phyloP scores from a whole-genome alignment of 2,888 invertebrate species.

The Hydraecia micacea region DNA sequence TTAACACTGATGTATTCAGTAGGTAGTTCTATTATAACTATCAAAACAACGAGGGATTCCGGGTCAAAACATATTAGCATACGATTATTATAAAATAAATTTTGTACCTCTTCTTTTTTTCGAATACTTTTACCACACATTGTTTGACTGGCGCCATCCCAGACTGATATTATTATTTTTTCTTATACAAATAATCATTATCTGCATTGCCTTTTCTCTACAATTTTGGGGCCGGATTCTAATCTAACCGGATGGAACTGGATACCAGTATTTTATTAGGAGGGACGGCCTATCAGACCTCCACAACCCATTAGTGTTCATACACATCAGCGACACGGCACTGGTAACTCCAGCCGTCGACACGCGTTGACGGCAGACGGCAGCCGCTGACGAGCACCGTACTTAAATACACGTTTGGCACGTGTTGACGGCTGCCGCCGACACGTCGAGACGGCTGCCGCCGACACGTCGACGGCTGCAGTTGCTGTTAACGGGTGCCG shows the following conservation, averaged over 20 bases:
- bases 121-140: conserved; percentile 57
- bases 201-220: background rate
- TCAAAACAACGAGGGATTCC: conserved; percentile 59
- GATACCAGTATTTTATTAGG: background rate
- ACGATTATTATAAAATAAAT: conserved; percentile 58
- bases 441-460: too few relatives aligned
- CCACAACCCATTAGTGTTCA: background rate
- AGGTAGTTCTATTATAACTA: conserved; percentile 61
- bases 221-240: background rate
- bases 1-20: conserved; percentile 65
- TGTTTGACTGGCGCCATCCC: conserved; percentile 59
- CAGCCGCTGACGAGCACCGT: too few relatives aligned
- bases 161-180: conserved; percentile 47
- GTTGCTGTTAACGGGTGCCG: too few relatives aligned
- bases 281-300: background rate
- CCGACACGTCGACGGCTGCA: too few relatives aligned
- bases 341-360: too few relatives aligned
- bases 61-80: conserved; percentile 53
- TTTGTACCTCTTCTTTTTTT: conserved; percentile 38
- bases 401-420: too few relatives aligned
- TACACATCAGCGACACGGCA: too few relatives aligned
- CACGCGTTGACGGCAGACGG: too few relatives aligned
- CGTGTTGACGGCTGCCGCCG: too few relatives aligned
- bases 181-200: background rate
- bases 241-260: background rate